These are phyloP conservation scores for Papilio glaucus DNA, from an alignment of 1,140 invertebrate genomes.

Conservation along the genomic window DNA sequence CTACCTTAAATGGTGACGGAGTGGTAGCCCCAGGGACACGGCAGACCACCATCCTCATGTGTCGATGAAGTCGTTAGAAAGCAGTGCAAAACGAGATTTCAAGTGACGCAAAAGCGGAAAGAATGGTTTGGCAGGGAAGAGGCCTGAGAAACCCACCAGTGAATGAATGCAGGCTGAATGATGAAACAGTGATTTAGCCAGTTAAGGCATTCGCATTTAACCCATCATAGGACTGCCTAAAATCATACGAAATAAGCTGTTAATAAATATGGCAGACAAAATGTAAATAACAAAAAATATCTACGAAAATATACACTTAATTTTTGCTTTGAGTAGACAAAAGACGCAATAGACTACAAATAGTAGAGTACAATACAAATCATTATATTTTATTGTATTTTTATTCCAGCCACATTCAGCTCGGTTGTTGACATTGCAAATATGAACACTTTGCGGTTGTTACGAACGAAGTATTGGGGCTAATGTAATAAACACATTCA, in stretches of 20 bases:
- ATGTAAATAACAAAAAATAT: slow-evolving; percentile 7
- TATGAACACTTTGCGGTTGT: slow-evolving; percentile 1
- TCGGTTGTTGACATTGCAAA: slow-evolving; percentile 6
- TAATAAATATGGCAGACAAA: slow-evolving; percentile 11
- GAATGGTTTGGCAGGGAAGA: too few species aligned
- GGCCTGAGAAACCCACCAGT: too few species aligned
- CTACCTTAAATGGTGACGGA: too few species aligned
- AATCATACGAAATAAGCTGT: not conserved
- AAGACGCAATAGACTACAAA: slow-evolving; percentile 1
- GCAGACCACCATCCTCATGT: too few species aligned
- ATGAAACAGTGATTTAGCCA: too few species aligned
- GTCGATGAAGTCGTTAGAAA: too few species aligned
- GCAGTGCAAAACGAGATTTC: too few species aligned
- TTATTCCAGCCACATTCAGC: not conserved
- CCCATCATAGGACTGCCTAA: not conserved
- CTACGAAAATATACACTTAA: not conserved
- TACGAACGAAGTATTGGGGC: not conserved
- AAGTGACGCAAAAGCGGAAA: too few species aligned
- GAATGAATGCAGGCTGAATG: too few species aligned
- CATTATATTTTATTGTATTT: not conserved
- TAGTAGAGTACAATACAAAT: slow-evolving; percentile 11
- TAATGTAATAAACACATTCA: slow-evolving; percentile 12
- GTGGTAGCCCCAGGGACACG: too few species aligned
- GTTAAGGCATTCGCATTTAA: not conserved
- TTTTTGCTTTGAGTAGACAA: slow-evolving; percentile 7